Conservation (phyloP, 2,888 invertebrate species). For the Ennomos erosarius region DNA sequence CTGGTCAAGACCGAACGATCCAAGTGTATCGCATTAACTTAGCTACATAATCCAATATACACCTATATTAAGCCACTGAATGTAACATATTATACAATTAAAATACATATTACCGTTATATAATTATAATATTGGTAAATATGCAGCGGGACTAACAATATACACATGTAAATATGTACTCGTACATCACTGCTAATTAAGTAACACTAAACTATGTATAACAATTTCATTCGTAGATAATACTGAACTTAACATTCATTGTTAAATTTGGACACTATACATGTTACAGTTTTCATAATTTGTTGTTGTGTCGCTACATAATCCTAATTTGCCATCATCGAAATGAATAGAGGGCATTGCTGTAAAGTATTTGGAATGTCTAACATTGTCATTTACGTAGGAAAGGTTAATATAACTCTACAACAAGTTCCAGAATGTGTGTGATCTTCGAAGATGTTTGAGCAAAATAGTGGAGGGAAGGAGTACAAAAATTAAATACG, state of each 20-base stretch:
- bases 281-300: slow-evolving; percentile 16
- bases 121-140: slow-evolving; percentile 41
- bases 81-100: slow-evolving; percentile 61
- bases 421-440: slow-evolving; percentile 32
- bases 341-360: slow-evolving; percentile 9
- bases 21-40: slow-evolving; percentile 53
- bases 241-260: slow-evolving; percentile 60
- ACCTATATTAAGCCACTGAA: slow-evolving; percentile 72
- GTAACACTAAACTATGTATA: slow-evolving; percentile 54
- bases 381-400: slow-evolving; percentile 1
- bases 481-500: slow-evolving; percentile 7
- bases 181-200: slow-evolving; percentile 38
- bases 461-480: slow-evolving; percentile 6
- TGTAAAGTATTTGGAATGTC: slow-evolving; percentile 9
- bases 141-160: slow-evolving; percentile 44
- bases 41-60: slow-evolving; percentile 67
- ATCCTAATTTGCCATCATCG: slow-evolving; percentile 8
- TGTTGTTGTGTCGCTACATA: slow-evolving; percentile 2
- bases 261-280: slow-evolving; percentile 33
- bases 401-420: background rate
- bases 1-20: slow-evolving; percentile 50
- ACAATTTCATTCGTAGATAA: slow-evolving; percentile 64
- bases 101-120: slow-evolving; percentile 49
- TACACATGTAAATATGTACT: slow-evolving; percentile 32
- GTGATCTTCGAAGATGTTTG: slow-evolving; percentile 41